Conservation (phyloP, 2,113 vertebrate species). For the Eptesicus fuscus region DNA sequence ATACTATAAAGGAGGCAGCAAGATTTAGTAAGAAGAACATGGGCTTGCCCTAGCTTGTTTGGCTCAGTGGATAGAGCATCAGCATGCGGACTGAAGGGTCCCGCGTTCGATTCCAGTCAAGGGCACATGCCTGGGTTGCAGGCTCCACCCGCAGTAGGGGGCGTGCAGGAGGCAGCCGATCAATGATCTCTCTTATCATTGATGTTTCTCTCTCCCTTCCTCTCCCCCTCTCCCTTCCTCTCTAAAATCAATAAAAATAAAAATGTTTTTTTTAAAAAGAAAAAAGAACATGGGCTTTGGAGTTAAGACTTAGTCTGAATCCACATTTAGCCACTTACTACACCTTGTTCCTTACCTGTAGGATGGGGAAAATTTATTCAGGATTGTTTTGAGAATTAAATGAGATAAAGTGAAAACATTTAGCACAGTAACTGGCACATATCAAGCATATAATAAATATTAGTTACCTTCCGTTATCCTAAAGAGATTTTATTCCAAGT, state of each 20-base stretch:
- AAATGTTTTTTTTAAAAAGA: too few species aligned
- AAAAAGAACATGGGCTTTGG: background rate
- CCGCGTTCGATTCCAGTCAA: too few species aligned
- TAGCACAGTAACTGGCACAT: background rate
- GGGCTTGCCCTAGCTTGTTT: background rate
- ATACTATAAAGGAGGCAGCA: background rate
- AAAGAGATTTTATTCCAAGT: conserved; percentile 71
- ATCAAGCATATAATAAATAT: background rate
- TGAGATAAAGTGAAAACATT: conserved; percentile 35
- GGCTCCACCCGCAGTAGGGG: too few species aligned
- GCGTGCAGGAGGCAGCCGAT: too few species aligned
- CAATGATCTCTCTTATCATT: too few species aligned
- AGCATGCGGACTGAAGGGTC: too few species aligned
- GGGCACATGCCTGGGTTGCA: too few species aligned
- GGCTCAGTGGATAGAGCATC: too few species aligned
- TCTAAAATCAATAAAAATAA: too few species aligned
- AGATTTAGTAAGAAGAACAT: background rate
- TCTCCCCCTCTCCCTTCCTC: too few species aligned
- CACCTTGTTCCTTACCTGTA: conserved; percentile 40
- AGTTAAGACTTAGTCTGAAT: background rate
- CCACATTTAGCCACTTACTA: background rate
- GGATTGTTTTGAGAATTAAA: conserved; percentile 38
- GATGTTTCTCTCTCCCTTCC: too few species aligned
- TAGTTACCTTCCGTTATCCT: conserved; percentile 53
- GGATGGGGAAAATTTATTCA: conserved; percentile 14